Conservation (phyloP, 2,797 vertebrate species). For the Odontamblyopus lacepedii region DNA sequence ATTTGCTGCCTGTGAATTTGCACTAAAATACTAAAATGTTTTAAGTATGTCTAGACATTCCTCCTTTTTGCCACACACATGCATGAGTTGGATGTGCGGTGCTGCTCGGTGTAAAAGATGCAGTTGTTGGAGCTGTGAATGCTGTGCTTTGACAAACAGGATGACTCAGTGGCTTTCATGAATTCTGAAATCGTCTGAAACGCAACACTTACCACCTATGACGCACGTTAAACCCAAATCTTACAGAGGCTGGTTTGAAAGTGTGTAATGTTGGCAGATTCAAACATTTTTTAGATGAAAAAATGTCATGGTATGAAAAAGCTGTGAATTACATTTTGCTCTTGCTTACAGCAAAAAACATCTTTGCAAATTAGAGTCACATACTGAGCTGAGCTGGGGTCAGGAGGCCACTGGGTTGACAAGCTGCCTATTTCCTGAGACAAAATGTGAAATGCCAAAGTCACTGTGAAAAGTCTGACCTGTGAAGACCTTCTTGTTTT, state of each 20-base stretch:
- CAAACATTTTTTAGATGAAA: neutral
- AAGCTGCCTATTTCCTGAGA: conserved; percentile 7
- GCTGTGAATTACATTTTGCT: neutral
- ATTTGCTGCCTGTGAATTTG: neutral
- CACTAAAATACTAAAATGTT: neutral
- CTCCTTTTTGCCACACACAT: conserved; percentile 18
- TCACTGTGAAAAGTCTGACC: neutral
- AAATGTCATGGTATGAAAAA: neutral
- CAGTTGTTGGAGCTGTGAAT: conserved; percentile 65
- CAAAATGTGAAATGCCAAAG: neutral
- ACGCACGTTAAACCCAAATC: conserved; percentile 17
- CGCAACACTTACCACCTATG: conserved; percentile 23
- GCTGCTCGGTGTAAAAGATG: conserved; percentile 54
- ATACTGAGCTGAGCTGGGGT: conserved; percentile 36
- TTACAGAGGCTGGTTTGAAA: conserved; percentile 8
- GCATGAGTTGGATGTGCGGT: conserved; percentile 23
- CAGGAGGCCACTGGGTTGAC: conserved; percentile 9
- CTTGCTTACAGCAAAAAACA: conserved; percentile 6
- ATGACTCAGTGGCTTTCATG: conserved; percentile 56
- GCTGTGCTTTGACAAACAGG: conserved; percentile 61
- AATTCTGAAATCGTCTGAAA: conserved; percentile 38
- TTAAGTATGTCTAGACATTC: conserved; percentile 11
- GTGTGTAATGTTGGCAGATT: neutral
- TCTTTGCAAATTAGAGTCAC: neutral
- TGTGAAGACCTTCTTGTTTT: conserved; percentile 5